Base-by-base conservation (phyloP, 1,140 invertebrate genomes). In the Bombus superbus region DNA sequence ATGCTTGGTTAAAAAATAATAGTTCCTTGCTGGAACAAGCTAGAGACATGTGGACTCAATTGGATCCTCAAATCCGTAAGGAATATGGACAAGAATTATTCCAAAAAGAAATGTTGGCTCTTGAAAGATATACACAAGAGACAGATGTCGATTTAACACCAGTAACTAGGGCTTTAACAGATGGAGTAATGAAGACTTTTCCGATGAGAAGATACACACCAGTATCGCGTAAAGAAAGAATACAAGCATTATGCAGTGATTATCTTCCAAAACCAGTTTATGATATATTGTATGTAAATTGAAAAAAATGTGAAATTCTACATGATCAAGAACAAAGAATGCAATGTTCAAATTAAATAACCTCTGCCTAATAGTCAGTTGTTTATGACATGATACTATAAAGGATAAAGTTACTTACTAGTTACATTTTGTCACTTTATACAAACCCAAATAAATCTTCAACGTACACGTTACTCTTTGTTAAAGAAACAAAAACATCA, bases 11-110 rank as follows among this genome's bases (percentile, higher is more conserved):
- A 13, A 96, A 96, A 66, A 97, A 98, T 80, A 95, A 94, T 59
- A 96, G 96, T 69, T 95, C 97, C 85, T 95, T 98, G 89, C 93
- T 97, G 72, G 96, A 97, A 89, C 97, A 98, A 94, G 97, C 97
- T 11, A 96, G 97, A 88, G 96, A 97, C 84, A 98, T 98, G 97
- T 98, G 97, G 97, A 96, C 96, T 84, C 96, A 97, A 90, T 94
- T 98, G 66, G 97, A 96, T 90, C 97, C 97, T 86, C 97, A 97
- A 94, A 97, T 97, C 82, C 97, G 97, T 92, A 96, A 97, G 74
- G 97, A 97, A 85, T 98, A 98, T 91, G 97, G 97, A 8, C 96
- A 98, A 94, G 97, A 98, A 92, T 97, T 98, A 91, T 98, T 98
- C 92, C 97, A 98, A 92, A 96, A 96, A 83, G 97, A 97, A 85